Base-by-base conservation (phyloP, 1,140 invertebrate genomes). In the Latrodectus geometricus region DNA sequence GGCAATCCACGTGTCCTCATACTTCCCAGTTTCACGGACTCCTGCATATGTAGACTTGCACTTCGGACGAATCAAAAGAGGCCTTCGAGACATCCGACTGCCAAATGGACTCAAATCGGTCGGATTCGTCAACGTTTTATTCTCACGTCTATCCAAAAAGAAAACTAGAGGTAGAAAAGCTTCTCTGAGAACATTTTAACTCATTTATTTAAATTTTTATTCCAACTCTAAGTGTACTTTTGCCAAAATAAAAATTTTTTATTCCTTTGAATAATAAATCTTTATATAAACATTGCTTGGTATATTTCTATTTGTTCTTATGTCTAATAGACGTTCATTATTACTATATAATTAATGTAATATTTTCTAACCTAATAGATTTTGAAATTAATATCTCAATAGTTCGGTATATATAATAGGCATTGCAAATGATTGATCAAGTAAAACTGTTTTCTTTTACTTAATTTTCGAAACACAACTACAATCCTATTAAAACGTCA, bases 201-300 rank as follows among this genome's bases (percentile, higher is more conserved):
- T 75, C 65, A 66, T 83, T 85, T 56, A 68, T 78, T 85, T 56
- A 85, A 68, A 76, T 77, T 21, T 77, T 75, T 35, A 84, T 84
- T 76, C 49, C 66, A 61, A 86, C 75, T 86, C 35, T 17, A 86
- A 72, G 83, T 86, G 83, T 86, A 76, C 65, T 78, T 61, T 75
- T 72, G 83, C 83, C 75, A 86, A 78, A 76, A 70, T n/a, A 72
- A 56, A 52, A 78, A 21, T 86, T 86, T 86, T 86, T 86, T 77
- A 86, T 86, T 86, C 83, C 21, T 70, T 77, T 86, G 83, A 78
- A 78, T 77, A 86, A 86, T 86, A 86, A 86, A 86, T 78, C 74
- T 86, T 85, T 86, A 69, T 69, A 69, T 74, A 81, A 21, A 81
- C 35, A 35, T 35, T 35, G 35, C 35, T 35, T 35, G 35, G 35